Evolutionary conservation across 2,797 vertebrate genomes (phyloP), one percentile per base, ranked within the genome.

Genomic region (Sebastes elongatus): DNA sequence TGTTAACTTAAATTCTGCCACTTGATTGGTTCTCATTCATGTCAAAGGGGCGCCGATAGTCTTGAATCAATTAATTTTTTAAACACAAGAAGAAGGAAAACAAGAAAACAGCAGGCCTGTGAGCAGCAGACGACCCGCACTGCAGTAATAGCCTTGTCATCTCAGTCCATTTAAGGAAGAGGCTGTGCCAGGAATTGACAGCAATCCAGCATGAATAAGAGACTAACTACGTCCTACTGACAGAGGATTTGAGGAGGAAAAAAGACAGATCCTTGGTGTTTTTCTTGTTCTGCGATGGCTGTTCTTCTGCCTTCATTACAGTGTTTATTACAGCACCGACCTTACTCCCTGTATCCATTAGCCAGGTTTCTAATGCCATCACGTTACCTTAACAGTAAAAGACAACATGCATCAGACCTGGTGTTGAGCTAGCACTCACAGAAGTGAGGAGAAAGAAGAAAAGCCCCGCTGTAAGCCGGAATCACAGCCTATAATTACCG

Each of bases 401-500:
- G 38, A 71, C 60, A 70, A 33, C 65, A 28, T 38, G 18, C 46
- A 49, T 20, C 18, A 66, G 46, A 73, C 38, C 38, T 52, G 46
- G 75, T 74, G 85, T 74, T 32, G 69, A 81, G 66, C 22, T 38
- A 62, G 65, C 33, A 42, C n/a, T 72, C 42, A 71, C 11, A 13
- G 63, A 71, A 38, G 35, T 38, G 69, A 82, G 63, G 74, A 59
- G 55, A 65, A 77, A 38, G 74, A 81, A 75, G 67, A 84, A 76
- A 80, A 13, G 69, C 46, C 16, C 55, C 4, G 49, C 65, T 74
- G 49, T 61, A 81, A 81, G 56, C 70, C 22, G 28, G 86, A 87
- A 89, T 87, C 86, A 80, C 88, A 90, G 87, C 61, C 86, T 93
- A 61, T 93, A 94, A 94, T 95, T 93, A 93, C 89, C 22, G 52